Evolutionary conservation across 2,888 invertebrate genomes (phyloP).

Genomic region (Melieria omissa): DNA sequence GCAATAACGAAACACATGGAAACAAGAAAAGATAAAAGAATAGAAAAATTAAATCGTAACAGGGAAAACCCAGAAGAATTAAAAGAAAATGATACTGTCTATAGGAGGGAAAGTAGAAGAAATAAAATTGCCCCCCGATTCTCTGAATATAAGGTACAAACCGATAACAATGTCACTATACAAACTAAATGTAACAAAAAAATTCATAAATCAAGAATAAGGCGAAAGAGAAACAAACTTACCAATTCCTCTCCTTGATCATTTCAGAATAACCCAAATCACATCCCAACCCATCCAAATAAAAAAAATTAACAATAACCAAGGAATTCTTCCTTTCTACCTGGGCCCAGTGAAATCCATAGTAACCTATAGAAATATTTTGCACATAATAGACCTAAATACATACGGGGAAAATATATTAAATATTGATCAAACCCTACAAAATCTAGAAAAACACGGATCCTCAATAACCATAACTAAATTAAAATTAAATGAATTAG

Average conservation of each 20-base stretch:
- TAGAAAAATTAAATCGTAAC: conserved; percentile 30
- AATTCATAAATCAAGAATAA: conserved; percentile 8
- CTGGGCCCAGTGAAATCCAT: neutral
- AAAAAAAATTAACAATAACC: neutral
- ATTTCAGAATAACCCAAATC: neutral
- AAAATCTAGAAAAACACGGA: too few relatives aligned
- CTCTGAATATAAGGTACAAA: conserved; percentile 35
- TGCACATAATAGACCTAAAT: neutral
- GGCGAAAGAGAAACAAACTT: conserved; percentile 1
- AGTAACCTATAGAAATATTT: neutral
- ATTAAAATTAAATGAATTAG: too few relatives aligned
- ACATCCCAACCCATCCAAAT: conserved; percentile 1
- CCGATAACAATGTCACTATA: neutral
- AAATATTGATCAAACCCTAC: too few relatives aligned
- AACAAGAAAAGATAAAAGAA: conserved; percentile 9
- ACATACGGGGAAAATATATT: neutral
- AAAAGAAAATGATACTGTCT: conserved; percentile 28
- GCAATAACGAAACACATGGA: conserved; percentile 17
- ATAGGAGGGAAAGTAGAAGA: conserved; percentile 42
- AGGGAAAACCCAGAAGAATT: conserved; percentile 28
- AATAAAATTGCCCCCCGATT: conserved; percentile 41
- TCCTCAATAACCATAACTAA: neutral
- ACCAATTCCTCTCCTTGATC: neutral
- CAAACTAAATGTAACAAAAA: neutral
- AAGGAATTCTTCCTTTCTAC: neutral